Conservation (phyloP, 2,888 invertebrate species). For the Parnassius orleans region DNA sequence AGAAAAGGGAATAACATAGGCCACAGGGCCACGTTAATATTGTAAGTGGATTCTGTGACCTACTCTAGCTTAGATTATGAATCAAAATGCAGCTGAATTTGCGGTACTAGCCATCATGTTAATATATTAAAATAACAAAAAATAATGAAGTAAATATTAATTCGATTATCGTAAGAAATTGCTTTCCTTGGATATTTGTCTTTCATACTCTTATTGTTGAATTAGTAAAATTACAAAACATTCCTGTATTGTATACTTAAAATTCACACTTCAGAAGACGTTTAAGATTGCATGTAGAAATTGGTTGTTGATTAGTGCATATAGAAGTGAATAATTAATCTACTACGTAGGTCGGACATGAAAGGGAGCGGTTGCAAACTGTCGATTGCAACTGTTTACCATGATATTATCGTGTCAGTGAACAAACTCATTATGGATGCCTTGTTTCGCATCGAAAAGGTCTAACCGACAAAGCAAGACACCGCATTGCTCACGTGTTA, state of each 20-base stretch:
- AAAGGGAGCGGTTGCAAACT: conserved; percentile 62
- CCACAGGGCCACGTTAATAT: too few relatives aligned
- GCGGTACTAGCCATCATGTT: too few relatives aligned
- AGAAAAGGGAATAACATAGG: too few relatives aligned
- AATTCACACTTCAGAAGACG: neutral
- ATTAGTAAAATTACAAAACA: too few relatives aligned
- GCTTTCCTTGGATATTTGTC: too few relatives aligned
- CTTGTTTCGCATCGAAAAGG: conserved; percentile 58
- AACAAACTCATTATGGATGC: conserved; percentile 60
- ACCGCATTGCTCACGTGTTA: conserved; percentile 31
- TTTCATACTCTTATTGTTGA: too few relatives aligned
- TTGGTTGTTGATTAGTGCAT: conserved; percentile 18
- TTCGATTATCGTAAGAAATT: too few relatives aligned
- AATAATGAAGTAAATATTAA: too few relatives aligned
- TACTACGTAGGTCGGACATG: conserved; percentile 46
- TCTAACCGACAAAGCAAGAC: conserved; percentile 44
- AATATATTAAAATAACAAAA: neutral
- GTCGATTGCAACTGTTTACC: conserved; percentile 71
- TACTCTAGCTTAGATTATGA: too few relatives aligned
- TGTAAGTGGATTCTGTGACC: too few relatives aligned
- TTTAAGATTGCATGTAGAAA: conserved; percentile 20
- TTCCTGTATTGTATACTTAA: too few relatives aligned
- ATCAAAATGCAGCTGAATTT: too few relatives aligned
- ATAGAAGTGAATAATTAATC: conserved; percentile 37
- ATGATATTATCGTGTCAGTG: conserved; percentile 73